Percentiles rank a stretch among this genome's conserved stretches.
Evolutionary conservation across 2,113 vertebrate species (phyloP).

Genomic region (Leptodactylus fuscus): DNA sequence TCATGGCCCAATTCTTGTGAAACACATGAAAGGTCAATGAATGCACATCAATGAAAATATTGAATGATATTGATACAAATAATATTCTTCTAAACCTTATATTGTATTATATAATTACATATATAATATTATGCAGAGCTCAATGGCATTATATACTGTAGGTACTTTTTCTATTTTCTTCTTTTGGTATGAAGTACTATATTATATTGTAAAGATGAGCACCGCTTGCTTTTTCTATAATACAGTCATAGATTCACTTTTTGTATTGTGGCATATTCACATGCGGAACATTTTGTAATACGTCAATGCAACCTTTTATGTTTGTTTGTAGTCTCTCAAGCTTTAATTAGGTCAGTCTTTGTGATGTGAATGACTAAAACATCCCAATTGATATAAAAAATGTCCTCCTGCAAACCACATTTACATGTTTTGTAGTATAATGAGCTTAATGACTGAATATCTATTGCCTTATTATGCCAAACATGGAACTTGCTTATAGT

Average conservation of each 20-base stretch:
- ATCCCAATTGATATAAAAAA: constrained; percentile 45
- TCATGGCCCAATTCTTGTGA: no score
- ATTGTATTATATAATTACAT: no score
- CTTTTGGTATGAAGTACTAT: no score
- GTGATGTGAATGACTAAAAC: constrained; percentile 34
- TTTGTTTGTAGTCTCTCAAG: constrained; percentile 24
- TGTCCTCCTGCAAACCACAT: constrained; percentile 37
- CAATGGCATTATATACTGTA: no score
- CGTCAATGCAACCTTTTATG: constrained; percentile 25
- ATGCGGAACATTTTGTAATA: not conserved
- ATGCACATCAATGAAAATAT: no score
- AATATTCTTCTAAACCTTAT: no score
- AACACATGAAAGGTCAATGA: no score
- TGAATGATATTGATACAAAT: no score
- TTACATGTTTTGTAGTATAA: constrained; percentile 47
- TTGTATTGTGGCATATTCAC: not conserved
- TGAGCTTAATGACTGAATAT: constrained; percentile 47
- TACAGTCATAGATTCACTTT: not conserved
- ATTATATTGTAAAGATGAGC: no score
- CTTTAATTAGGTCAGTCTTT: constrained; percentile 33
- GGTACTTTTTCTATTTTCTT: no score
- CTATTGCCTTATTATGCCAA: constrained; percentile 46
- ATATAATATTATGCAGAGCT: no score
- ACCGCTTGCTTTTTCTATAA: not conserved
- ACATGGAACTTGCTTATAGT: not conserved